A percentile compares a stretch with the other conserved stretches of the same genome.
phyloP scores from a whole-genome alignment of 1,140 invertebrate species.

The Zaprionus gabonicus region DNA sequence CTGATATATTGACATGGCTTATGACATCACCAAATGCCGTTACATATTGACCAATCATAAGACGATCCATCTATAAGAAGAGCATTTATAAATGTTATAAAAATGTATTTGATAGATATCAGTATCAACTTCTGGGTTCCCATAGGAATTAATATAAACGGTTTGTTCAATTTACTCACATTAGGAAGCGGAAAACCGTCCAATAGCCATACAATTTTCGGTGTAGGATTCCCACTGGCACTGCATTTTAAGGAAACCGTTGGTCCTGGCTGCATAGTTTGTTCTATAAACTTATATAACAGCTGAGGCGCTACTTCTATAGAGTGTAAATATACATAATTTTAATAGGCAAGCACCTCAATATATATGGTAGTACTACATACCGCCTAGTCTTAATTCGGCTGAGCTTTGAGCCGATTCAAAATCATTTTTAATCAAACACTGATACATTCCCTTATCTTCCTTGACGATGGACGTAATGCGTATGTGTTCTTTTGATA shows the following conservation, averaged over 20 bases:
- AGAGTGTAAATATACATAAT: constrained; percentile 37
- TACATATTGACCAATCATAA: constrained; percentile 88
- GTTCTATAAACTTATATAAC: constrained; percentile 92
- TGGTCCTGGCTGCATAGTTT: constrained; percentile 92
- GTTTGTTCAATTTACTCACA: constrained; percentile 41
- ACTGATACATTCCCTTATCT: constrained; percentile 94
- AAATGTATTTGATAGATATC: not conserved
- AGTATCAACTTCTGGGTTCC: not conserved
- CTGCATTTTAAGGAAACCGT: constrained; percentile 93
- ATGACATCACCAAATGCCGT: constrained; percentile 89
- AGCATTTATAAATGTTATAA: not conserved
- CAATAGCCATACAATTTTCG: constrained; percentile 91
- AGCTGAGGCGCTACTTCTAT: constrained; percentile 92
- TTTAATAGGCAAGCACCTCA: not conserved
- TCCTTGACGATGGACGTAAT: constrained; percentile 89
- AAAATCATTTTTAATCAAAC: constrained; percentile 89
- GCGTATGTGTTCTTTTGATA: constrained; percentile 86
- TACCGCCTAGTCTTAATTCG: constrained; percentile 90
- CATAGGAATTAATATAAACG: not conserved
- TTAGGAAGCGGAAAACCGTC: constrained; percentile 89
- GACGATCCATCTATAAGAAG: constrained; percentile 85
- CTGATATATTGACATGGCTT: constrained; percentile 90
- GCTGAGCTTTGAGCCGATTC: constrained; percentile 90
- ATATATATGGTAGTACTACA: constrained; percentile 27
- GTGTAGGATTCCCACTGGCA: constrained; percentile 91